These are phyloP conservation scores for Petrophora chlorosata DNA, from an alignment of 2,888 invertebrate species.

Conservation along the genomic window DNA sequence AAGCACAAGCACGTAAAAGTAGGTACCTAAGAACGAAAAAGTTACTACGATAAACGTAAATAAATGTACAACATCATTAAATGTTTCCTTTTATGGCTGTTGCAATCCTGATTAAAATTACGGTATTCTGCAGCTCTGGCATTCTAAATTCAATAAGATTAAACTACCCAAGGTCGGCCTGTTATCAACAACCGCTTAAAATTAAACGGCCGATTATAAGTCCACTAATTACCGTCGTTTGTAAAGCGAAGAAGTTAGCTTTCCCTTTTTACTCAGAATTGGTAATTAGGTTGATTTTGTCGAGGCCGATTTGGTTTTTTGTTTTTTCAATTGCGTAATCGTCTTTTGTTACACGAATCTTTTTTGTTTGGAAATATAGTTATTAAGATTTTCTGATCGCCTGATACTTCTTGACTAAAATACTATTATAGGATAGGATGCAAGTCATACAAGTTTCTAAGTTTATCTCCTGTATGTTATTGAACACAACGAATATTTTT, in stretches of 20 bases:
- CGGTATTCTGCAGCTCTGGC: constrained; percentile 6
- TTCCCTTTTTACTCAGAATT: constrained; percentile 22
- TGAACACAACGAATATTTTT: too few relatives aligned
- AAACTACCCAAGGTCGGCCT: constrained; percentile 23
- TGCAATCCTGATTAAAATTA: constrained; percentile 5
- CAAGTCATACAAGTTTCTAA: too few relatives aligned
- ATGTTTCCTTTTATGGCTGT: neutral
- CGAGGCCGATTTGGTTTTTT: constrained; percentile 28
- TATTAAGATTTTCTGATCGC: too few relatives aligned
- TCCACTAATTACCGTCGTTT: constrained; percentile 39
- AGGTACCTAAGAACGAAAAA: too few relatives aligned
- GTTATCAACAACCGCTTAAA: constrained; percentile 30
- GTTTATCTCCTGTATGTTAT: too few relatives aligned
- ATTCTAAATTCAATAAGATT: constrained; percentile 16
- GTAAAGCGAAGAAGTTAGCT: constrained; percentile 23
- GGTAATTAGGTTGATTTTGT: constrained; percentile 34
- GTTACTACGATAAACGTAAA: too few relatives aligned
- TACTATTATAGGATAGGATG: too few relatives aligned
- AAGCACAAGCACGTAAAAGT: too few relatives aligned
- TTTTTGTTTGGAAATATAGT: too few relatives aligned
- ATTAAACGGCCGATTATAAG: constrained; percentile 33
- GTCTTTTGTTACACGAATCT: too few relatives aligned
- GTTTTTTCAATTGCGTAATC: neutral
- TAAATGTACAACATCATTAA: neutral
- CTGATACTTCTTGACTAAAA: too few relatives aligned